These are phyloP conservation scores for Caradrina clavipalpis DNA, from an alignment of 2,888 invertebrate genomes.

Conservation along the genomic window DNA sequence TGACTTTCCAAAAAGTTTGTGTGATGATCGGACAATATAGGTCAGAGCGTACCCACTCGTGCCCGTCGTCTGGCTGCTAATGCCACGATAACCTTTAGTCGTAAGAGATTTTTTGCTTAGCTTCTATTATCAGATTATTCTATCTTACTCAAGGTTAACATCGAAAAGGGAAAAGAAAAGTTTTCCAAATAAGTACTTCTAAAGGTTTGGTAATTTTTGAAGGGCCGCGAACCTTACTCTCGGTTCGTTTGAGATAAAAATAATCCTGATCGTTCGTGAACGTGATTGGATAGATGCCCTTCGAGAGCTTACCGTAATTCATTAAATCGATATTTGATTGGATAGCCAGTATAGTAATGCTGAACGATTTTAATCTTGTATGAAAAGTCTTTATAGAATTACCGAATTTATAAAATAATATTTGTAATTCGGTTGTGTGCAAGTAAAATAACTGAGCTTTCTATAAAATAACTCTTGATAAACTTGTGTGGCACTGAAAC, in stretches of 20 bases:
- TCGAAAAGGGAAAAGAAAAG: conserved; percentile 41
- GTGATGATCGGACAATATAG: neutral
- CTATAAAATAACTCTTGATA: neutral
- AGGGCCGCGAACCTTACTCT: conserved; percentile 34
- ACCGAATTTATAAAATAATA: conserved; percentile 23
- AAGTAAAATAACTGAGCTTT: conserved; percentile 8
- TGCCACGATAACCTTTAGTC: conserved; percentile 26
- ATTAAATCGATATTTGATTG: conserved; percentile 57
- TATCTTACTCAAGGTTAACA: conserved; percentile 34
- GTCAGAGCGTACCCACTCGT: neutral
- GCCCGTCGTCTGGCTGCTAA: neutral
- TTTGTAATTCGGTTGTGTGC: conserved; percentile 19
- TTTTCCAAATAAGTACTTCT: conserved; percentile 34
- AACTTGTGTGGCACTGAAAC: neutral
- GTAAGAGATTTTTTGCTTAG: conserved; percentile 29
- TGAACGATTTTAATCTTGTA: conserved; percentile 11
- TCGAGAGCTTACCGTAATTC: conserved; percentile 50
- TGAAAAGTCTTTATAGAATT: conserved; percentile 16
- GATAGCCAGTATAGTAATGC: conserved; percentile 19
- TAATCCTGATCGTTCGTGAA: conserved; percentile 49
- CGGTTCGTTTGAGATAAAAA: conserved; percentile 56
- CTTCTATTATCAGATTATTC: conserved; percentile 43
- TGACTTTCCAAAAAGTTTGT: neutral
- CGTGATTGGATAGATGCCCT: conserved; percentile 51
- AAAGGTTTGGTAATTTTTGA: conserved; percentile 48